Evolutionary conservation across 2,888 invertebrate species (phyloP), one percentile per base, ranked within the genome.

Genomic region (Holacanthella duospinosa): DNA sequence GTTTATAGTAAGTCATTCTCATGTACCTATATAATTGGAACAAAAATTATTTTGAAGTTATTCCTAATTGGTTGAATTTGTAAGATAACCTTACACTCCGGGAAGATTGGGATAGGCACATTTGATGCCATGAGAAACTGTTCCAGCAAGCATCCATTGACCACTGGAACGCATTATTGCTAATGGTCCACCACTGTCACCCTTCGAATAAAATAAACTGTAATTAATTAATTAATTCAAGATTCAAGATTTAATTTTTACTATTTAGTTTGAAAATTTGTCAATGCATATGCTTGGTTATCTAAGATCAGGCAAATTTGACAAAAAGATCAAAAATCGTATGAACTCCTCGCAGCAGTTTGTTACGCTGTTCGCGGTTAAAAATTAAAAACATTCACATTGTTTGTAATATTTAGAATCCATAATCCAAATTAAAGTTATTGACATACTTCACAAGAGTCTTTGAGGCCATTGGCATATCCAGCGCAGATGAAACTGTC

Each of bases 51-150:
- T 21, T 55, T 55, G 26, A 43, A 21, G 48, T n/a, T 21, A n/a
- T 4, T 48, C 19, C 36, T 36, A 27, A 54, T 60, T 21, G n/a
- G n/a, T 28, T 53, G 2, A 21, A 12, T 53, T 48, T 29, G 29
- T 44, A 3, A 29, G 44, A 21, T 56, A 2, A 29, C 2, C 29
- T 29, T 58, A 54, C n/a, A 63, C 65, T 48, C 67, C 72, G 12
- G 72, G 72, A 43, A 72, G 63, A 43, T 70, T 71, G 9, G 71
- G 71, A 59, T 66, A 71, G 6, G 71, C 71, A 59, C 93, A 93
- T 75, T 92, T 91, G 73, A 93, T 93, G n/a, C 93, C 93, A 74
- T 93, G 93, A 6, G 92, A 93, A 0, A 93, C 93, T 0, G 93
- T 93, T 4, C 93, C 93, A 1, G 89, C 89, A 3, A 93, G 79